A percentile compares a stretch with the other conserved stretches of the same genome.
phyloP scores from a whole-genome alignment of 2,888 invertebrate species.

The Hoplodrina blanda region DNA sequence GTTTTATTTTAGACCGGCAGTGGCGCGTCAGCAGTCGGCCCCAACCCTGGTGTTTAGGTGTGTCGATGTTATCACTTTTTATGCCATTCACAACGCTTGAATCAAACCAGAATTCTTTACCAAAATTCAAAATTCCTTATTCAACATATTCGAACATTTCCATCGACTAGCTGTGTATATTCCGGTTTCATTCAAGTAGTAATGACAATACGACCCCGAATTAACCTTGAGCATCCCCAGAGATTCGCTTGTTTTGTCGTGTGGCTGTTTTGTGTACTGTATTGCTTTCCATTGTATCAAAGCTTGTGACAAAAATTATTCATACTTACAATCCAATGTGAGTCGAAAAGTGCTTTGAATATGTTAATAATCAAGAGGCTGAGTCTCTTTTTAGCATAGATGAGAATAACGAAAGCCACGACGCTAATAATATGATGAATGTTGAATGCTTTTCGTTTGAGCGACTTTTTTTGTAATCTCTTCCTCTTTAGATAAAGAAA shows the following conservation, averaged over 20 bases:
- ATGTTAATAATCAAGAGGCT: slow-evolving; percentile 14
- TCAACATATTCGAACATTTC: slow-evolving; percentile 25
- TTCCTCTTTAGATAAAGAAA: background rate
- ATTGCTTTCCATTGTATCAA: slow-evolving; percentile 82
- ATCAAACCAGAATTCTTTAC: slow-evolving; percentile 64
- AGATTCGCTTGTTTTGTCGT: slow-evolving; percentile 78
- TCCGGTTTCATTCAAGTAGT: slow-evolving; percentile 78
- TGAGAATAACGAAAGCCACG: slow-evolving; percentile 10
- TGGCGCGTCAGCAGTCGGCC: slow-evolving; percentile 91
- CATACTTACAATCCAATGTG: slow-evolving; percentile 9
- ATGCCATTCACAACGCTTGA: slow-evolving; percentile 80
- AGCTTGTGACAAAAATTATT: slow-evolving; percentile 48
- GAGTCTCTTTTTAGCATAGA: background rate
- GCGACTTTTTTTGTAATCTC: background rate
- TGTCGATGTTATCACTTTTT: slow-evolving; percentile 89
- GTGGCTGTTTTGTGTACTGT: slow-evolving; percentile 72
- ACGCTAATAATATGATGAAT: slow-evolving; percentile 1
- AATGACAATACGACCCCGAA: slow-evolving; percentile 76
- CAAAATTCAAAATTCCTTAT: slow-evolving; percentile 39
- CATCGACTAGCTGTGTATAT: slow-evolving; percentile 22
- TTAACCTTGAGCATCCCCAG: slow-evolving; percentile 74
- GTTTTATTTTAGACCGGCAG: slow-evolving; percentile 91
- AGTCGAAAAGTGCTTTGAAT: slow-evolving; percentile 23
- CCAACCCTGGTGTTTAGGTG: slow-evolving; percentile 91
- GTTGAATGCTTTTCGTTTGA: background rate